These are phyloP conservation scores for Anadara kagoshimensis DNA, from an alignment of 1,140 invertebrate genomes.

Conservation along the genomic window DNA sequence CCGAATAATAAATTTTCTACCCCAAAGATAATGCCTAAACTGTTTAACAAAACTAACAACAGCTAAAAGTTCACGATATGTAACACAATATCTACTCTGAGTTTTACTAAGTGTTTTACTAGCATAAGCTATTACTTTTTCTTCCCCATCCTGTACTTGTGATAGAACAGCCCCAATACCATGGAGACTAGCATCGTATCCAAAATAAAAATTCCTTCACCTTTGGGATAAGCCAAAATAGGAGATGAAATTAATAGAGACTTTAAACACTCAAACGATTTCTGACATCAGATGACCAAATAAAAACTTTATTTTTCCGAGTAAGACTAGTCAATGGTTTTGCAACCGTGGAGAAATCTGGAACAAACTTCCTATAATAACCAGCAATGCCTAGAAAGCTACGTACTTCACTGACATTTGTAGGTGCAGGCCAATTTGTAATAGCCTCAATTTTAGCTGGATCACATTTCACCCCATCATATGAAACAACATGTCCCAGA, in stretches of 20 bases:
- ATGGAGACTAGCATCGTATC: constrained; percentile 45
- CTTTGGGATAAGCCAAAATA: constrained; percentile 39
- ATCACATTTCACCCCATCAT: constrained; percentile 18
- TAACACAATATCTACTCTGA: constrained; percentile 25
- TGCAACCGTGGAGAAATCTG: constrained; percentile 24
- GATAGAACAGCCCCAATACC: constrained; percentile 56
- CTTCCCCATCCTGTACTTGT: constrained; percentile 4
- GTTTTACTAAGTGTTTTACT: constrained; percentile 4
- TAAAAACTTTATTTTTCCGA: constrained; percentile 7
- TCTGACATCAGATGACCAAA: constrained; percentile 5
- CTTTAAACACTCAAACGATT: constrained; percentile 27
- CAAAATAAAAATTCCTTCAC: constrained; percentile 31
- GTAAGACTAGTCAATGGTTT: constrained; percentile 18
- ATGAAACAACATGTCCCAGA: constrained; percentile 24
- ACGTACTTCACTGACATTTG: constrained; percentile 20
- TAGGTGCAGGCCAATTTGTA: constrained; percentile 36
- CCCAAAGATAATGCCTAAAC: constrained; percentile 19
- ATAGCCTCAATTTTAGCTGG: constrained; percentile 14
- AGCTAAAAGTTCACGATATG: constrained; percentile 5
- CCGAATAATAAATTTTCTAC: constrained; percentile 7
- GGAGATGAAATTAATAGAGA: constrained; percentile 22
- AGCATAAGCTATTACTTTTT: constrained; percentile 14
- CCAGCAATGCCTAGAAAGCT: constrained; percentile 30
- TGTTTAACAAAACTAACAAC: constrained; percentile 27
- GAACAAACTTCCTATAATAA: constrained; percentile 33